Evolutionary conservation across 2,888 invertebrate genomes (phyloP).

Genomic region (Diarsia rubi): DNA sequence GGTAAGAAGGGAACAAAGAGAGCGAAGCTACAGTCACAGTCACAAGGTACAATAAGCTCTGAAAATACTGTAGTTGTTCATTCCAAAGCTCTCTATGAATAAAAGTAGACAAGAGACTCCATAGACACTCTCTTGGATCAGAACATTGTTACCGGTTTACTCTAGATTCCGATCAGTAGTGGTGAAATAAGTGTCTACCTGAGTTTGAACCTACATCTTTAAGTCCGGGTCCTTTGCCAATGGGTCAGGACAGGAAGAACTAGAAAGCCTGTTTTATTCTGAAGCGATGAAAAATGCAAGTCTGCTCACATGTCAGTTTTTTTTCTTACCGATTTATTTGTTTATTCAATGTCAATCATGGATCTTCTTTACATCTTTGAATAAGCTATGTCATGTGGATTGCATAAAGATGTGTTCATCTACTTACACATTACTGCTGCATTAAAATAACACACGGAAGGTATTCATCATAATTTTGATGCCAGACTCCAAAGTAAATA

Average conservation of each 20-base stretch:
- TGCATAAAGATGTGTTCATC: constrained; percentile 18
- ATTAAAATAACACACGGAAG: constrained; percentile 42
- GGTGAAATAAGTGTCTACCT: not conserved
- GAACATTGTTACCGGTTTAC: no score
- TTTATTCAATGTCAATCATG: not conserved
- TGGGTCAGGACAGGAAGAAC: not conserved
- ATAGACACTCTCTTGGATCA: no score
- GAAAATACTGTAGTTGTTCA: no score
- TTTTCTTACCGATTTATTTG: not conserved
- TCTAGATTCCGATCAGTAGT: not conserved
- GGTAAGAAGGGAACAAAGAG: no score
- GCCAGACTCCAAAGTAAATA: constrained; percentile 49
- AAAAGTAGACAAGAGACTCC: no score
- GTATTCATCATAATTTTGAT: constrained; percentile 47
- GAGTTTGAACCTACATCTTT: not conserved
- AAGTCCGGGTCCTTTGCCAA: not conserved
- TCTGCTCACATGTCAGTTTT: not conserved
- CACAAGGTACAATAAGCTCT: no score
- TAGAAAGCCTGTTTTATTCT: not conserved
- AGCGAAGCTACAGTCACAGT: no score
- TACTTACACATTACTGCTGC: not conserved
- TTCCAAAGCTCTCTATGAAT: no score
- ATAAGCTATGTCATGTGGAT: not conserved
- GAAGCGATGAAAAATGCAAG: not conserved
- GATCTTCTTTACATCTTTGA: not conserved